Base-by-base conservation (phyloP, 2,113 vertebrate species). In the Coreoperca whiteheadi region DNA sequence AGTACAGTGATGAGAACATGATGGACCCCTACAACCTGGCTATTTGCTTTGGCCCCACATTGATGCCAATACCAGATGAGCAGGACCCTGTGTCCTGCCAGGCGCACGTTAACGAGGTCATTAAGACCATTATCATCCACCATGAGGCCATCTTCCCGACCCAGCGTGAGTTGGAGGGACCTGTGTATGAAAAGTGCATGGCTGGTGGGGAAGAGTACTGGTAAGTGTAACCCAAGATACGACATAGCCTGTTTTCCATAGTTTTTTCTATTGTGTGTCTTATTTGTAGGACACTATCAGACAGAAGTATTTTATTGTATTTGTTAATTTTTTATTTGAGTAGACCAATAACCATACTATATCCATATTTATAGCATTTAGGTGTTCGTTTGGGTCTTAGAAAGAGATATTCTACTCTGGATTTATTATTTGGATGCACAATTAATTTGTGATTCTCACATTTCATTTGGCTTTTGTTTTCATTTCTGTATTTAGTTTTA, bases 1-100 rank as follows among this genome's bases (percentile, higher is more conserved):
- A 99, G 94, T 99, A 99, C 92, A 99, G 98, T 0, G 98, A 99
- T 70, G 98, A 99, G 94, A 99, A 99, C 96, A 99, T 99, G 98
- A 99, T 99, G 98, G 98, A 99, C 86, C 96, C 98, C 85, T 99
- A 99, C 95, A 99, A 99, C 95, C 90, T 99, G 86, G 98, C 98
- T 85, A 99, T 99, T 94, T 99, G 98, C 96, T 99, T 99, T 6
- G 98, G 98, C 71, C 98, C 98, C 87, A 99, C 98, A 0, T 93
- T 99, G 92, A 99, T 99, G 97, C 98, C 97, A 79, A 99, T 99
- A 77, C 98, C 98, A 0, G 98, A 99, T 0, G 97, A 97, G 34
- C 97, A 99, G 93, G 98, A 99, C 91, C 98, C 98, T 0, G 98
- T 99, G 87, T 94, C 97, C 89, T 99, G 98, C 93, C 98, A 99